phyloP scores from a whole-genome alignment of 2,113 vertebrate genomes.

The Engystomops pustulosus region DNA sequence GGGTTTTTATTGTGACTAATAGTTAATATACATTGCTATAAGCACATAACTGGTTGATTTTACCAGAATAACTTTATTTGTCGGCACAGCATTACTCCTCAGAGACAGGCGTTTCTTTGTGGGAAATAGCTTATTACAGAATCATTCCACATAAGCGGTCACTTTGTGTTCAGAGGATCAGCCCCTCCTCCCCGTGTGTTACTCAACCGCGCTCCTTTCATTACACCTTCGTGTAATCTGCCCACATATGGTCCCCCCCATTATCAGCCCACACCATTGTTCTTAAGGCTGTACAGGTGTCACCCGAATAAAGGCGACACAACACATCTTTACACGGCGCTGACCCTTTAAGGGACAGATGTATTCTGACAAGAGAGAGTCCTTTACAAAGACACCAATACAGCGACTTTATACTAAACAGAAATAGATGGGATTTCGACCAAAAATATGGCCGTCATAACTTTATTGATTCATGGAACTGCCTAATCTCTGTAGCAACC shows the following conservation, averaged over 20 bases:
- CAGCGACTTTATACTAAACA: no score
- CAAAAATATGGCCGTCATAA: neutral
- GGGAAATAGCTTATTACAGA: slow-evolving; percentile 14
- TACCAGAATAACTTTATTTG: neutral
- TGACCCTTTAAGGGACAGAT: slow-evolving; percentile 63
- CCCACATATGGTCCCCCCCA: slow-evolving; percentile 67
- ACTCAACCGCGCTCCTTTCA: slow-evolving; percentile 26
- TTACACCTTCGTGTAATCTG: slow-evolving; percentile 43
- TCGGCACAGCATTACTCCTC: neutral
- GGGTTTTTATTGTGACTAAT: no score
- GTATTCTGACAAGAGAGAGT: neutral
- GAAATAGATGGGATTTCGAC: no score
- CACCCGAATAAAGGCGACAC: slow-evolving; percentile 64
- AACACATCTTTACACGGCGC: slow-evolving; percentile 66
- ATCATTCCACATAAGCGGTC: slow-evolving; percentile 55
- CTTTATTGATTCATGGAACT: no score
- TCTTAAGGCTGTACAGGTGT: slow-evolving; percentile 68
- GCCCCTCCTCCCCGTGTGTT: slow-evolving; percentile 30
- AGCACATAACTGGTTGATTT: neutral
- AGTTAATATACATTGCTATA: no score
- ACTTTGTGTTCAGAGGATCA: slow-evolving; percentile 62
- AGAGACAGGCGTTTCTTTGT: neutral
- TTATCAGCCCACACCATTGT: slow-evolving; percentile 47
- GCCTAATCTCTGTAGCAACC: no score
- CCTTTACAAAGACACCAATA: neutral